Evolutionary conservation across 2,888 invertebrate genomes (phyloP).

Genomic region (Ellobium chinense): DNA sequence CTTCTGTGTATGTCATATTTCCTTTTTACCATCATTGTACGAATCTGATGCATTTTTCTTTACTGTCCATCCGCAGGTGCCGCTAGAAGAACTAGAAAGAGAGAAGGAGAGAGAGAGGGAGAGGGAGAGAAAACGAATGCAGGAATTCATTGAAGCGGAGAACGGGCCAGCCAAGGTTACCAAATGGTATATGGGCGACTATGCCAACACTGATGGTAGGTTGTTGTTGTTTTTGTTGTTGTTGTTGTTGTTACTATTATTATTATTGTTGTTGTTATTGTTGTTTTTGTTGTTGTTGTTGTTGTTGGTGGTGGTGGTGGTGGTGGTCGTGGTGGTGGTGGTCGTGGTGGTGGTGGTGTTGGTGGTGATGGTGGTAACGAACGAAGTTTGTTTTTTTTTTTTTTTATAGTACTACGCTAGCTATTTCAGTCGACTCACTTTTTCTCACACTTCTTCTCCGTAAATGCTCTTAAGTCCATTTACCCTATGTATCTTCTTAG

Average conservation of each 20-base stretch:
- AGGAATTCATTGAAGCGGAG: conserved; percentile 55
- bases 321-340: background rate
- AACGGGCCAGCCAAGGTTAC: conserved; percentile 55
- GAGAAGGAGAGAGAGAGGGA: conserved; percentile 57
- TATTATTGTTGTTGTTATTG: background rate
- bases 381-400: background rate
- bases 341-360: background rate
- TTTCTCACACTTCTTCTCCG: background rate
- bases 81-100: conserved; percentile 38
- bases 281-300: background rate
- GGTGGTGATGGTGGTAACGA: background rate
- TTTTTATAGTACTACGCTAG: too few relatives aligned
- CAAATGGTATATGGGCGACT: conserved; percentile 77
- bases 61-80: background rate
- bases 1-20: too few relatives aligned
- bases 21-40: too few relatives aligned
- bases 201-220: conserved; percentile 71
- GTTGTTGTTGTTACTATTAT: background rate
- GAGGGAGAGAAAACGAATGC: conserved; percentile 57
- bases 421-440: too few relatives aligned
- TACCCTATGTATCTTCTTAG: background rate
- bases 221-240: background rate
- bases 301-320: background rate
- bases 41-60: too few relatives aligned
- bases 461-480: background rate